A percentile compares a stretch with the other conserved stretches of the same genome.
phyloP scores from a whole-genome alignment of 2,888 invertebrate species.

The Volucella bombylans region DNA sequence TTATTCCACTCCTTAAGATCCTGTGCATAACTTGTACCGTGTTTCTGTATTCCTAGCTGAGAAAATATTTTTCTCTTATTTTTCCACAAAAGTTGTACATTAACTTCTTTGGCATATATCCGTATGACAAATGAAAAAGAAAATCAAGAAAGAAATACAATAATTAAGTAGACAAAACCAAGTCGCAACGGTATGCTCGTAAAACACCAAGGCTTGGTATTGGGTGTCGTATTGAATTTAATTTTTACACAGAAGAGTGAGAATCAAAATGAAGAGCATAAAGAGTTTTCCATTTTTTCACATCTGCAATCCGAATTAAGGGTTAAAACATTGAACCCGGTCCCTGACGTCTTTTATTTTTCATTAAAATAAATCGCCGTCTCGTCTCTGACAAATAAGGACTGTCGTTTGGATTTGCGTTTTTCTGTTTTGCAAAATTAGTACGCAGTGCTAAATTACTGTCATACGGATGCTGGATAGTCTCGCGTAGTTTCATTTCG shows the following conservation, averaged over 20 bases:
- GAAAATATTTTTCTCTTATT: slow-evolving; percentile 31
- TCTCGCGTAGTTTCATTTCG: neutral
- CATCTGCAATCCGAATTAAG: slow-evolving; percentile 45
- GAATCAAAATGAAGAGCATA: neutral
- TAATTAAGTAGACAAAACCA: slow-evolving; percentile 19
- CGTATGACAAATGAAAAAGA: slow-evolving; percentile 14
- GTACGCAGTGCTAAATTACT: slow-evolving; percentile 35
- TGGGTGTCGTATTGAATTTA: slow-evolving; percentile 27
- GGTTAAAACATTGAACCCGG: slow-evolving; percentile 28
- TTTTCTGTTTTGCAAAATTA: slow-evolving; percentile 28
- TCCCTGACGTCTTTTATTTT: slow-evolving; percentile 55
- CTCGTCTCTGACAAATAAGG: slow-evolving; percentile 6
- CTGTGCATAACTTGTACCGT: slow-evolving; percentile 21
- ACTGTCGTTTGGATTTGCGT: slow-evolving; percentile 23
- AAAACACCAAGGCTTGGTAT: too few relatives aligned
- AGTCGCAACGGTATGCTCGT: slow-evolving; percentile 11
- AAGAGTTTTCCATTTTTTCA: slow-evolving; percentile 25
- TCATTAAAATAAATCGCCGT: slow-evolving; percentile 61
- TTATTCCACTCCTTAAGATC: slow-evolving; percentile 13
- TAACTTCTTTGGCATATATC: slow-evolving; percentile 46
- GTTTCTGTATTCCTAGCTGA: neutral
- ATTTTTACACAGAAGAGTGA: slow-evolving; percentile 3
- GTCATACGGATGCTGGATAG: neutral
- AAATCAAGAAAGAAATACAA: slow-evolving; percentile 7
- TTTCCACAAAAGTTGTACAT: slow-evolving; percentile 30